Percentiles rank a stretch among this genome's conserved stretches.
phyloP scores from a whole-genome alignment of 2,113 vertebrate genomes.

The Hemichromis elongatus region DNA sequence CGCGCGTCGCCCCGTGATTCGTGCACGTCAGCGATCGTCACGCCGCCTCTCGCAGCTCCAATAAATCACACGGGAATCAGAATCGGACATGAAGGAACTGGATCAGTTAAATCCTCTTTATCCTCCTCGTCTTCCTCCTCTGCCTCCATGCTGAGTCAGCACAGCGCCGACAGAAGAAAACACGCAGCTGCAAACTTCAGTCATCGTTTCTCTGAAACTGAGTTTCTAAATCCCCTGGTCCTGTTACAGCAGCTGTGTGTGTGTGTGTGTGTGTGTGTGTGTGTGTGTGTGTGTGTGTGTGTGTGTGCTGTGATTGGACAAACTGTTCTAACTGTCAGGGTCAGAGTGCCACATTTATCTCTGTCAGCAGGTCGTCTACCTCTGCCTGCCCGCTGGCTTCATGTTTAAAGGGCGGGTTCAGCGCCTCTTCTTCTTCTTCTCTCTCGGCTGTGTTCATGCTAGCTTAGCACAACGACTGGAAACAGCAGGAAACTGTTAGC shows the following conservation, averaged over 20 bases:
- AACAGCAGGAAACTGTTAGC: neutral
- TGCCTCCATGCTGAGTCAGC: neutral
- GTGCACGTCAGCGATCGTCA: neutral
- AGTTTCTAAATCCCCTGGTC: neutral
- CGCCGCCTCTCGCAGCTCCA: accelerated
- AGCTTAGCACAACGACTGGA: neutral
- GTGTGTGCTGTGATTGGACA: neutral
- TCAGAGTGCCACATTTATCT: neutral
- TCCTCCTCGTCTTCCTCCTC: neutral
- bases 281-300: neutral
- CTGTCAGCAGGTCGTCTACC: neutral
- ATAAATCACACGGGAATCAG: neutral
- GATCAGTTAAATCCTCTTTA: neutral
- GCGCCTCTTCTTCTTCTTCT: neutral
- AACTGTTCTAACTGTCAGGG: neutral
- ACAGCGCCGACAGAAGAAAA: neutral
- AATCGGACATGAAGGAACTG: neutral
- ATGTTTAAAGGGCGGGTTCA: neutral
- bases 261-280: neutral
- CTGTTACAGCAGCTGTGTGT: neutral
- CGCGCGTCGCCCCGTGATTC: accelerated
- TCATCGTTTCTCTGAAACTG: neutral
- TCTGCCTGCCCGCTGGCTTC: neutral
- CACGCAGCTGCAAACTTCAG: neutral
- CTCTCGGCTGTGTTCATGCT: neutral